Percentiles rank a stretch among this genome's conserved stretches.
These are phyloP conservation scores for Harmothoe impar DNA, from an alignment of 2,888 invertebrate genomes.

Conservation along the genomic window DNA sequence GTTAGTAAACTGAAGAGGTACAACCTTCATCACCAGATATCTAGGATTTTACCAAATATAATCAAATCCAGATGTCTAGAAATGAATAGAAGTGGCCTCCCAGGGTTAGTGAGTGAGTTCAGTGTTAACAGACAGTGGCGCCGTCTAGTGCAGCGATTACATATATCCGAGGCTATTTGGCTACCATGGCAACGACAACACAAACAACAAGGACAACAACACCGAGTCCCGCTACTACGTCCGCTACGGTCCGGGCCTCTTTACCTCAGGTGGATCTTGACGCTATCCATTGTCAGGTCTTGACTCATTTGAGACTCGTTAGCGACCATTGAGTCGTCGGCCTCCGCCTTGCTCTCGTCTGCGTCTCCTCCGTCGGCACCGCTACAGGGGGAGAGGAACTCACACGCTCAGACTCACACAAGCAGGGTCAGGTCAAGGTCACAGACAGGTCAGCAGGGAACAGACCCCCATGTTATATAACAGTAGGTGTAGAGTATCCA, in stretches of 20 bases:
- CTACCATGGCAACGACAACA: background rate
- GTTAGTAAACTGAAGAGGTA: background rate
- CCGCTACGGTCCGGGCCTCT: background rate
- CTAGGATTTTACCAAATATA: too few species aligned
- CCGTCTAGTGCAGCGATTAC: background rate
- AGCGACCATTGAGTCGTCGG: conserved; percentile 64
- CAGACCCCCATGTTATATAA: too few species aligned
- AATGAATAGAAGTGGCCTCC: too few species aligned
- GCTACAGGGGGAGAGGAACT: conserved; percentile 46
- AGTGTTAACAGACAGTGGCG: background rate
- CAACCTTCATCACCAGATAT: too few species aligned
- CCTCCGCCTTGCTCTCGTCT: conserved; percentile 64
- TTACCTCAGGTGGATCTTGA: conserved; percentile 89
- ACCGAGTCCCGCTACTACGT: background rate
- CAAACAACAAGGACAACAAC: background rate
- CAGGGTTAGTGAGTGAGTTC: too few species aligned
- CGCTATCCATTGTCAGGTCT: conserved; percentile 94
- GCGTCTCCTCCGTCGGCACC: conserved; percentile 59
- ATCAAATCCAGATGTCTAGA: too few species aligned
- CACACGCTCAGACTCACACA: conserved; percentile 51
- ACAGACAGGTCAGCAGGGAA: background rate
- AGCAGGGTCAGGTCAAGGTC: conserved; percentile 18
- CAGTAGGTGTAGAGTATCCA: too few species aligned
- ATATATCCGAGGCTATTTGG: background rate
- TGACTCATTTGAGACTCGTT: conserved; percentile 60